phyloP scores from a whole-genome alignment of 2,888 invertebrate genomes.

The Leptopilina myrica region DNA sequence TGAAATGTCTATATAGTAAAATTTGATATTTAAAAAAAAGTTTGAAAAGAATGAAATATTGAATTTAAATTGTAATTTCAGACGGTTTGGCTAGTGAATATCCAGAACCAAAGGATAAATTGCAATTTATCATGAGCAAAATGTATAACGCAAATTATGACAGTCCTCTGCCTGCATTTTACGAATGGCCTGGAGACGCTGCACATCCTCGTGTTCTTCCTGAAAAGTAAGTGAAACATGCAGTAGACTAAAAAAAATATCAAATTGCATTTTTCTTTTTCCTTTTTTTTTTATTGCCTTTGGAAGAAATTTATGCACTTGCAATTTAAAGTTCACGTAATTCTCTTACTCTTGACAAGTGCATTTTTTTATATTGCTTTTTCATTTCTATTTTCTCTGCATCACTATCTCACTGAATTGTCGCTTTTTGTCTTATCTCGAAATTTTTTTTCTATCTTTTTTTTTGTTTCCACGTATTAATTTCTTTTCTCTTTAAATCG shows the following conservation, averaged over 20 bases:
- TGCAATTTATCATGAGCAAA: conserved; percentile 84
- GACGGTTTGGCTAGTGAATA: conserved; percentile 89
- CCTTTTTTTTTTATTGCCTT: conserved; percentile 10
- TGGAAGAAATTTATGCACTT: conserved; percentile 10
- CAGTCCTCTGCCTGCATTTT: conserved; percentile 83
- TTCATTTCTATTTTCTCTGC: conserved; percentile 25
- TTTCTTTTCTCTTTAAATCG: background rate
- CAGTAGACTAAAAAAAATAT: background rate
- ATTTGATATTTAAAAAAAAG: too few species aligned
- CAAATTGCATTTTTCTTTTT: conserved; percentile 17
- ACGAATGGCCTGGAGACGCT: conserved; percentile 77
- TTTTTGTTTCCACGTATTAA: background rate
- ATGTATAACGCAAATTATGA: conserved; percentile 89
- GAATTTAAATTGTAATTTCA: conserved; percentile 66
- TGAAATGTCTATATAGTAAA: too few species aligned
- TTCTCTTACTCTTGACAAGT: background rate
- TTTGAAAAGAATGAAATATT: too few species aligned
- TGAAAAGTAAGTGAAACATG: conserved; percentile 69
- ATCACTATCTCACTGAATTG: conserved; percentile 23
- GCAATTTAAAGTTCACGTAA: conserved; percentile 38
- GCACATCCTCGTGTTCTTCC: conserved; percentile 72
- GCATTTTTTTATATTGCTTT: conserved; percentile 10
- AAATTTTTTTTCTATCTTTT: background rate
- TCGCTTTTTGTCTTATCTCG: background rate
- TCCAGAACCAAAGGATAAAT: conserved; percentile 89